Percentiles rank a stretch among this genome's conserved stretches.
Conservation (phyloP, 2,797 vertebrate species). For the Erpetoichthys calabaricus region DNA sequence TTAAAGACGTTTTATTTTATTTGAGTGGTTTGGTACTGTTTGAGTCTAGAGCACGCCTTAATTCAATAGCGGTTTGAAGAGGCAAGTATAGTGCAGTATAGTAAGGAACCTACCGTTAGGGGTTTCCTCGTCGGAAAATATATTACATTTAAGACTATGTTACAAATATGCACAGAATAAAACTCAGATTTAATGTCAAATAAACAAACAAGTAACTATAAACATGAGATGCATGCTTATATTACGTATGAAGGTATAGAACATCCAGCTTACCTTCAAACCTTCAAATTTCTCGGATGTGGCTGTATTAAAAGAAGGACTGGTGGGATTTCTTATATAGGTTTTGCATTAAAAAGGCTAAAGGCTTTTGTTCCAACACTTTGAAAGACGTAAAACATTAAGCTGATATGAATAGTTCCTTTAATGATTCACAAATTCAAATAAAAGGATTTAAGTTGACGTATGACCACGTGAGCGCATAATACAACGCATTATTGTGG, state of each 20-base stretch:
- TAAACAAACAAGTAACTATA: too few relatives aligned
- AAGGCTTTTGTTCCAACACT: constrained; percentile 24
- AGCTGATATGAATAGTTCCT: constrained; percentile 62
- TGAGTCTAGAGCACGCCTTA: constrained; percentile 55
- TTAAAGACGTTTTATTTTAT: constrained; percentile 51
- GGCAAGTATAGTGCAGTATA: constrained; percentile 34
- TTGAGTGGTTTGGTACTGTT: constrained; percentile 39
- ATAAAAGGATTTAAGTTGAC: constrained; percentile 97
- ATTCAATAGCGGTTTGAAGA: constrained; percentile 37
- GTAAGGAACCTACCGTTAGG: constrained; percentile 32
- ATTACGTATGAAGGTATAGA: too few relatives aligned
- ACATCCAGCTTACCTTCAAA: too few relatives aligned
- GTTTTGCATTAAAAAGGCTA: not conserved
- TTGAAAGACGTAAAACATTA: constrained; percentile 37
- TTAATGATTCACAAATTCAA: constrained; percentile 88
- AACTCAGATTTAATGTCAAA: too few relatives aligned
- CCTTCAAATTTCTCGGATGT: not conserved
- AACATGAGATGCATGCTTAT: too few relatives aligned
- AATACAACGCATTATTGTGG: constrained; percentile 81
- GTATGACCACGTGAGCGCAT: constrained; percentile 93
- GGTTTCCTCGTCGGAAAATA: constrained; percentile 21
- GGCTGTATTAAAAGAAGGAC: constrained; percentile 7
- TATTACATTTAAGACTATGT: too few relatives aligned
- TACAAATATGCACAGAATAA: too few relatives aligned
- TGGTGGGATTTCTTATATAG: not conserved